phyloP scores from a whole-genome alignment of 2,888 invertebrate species.

The Podotricha telesiphe region DNA sequence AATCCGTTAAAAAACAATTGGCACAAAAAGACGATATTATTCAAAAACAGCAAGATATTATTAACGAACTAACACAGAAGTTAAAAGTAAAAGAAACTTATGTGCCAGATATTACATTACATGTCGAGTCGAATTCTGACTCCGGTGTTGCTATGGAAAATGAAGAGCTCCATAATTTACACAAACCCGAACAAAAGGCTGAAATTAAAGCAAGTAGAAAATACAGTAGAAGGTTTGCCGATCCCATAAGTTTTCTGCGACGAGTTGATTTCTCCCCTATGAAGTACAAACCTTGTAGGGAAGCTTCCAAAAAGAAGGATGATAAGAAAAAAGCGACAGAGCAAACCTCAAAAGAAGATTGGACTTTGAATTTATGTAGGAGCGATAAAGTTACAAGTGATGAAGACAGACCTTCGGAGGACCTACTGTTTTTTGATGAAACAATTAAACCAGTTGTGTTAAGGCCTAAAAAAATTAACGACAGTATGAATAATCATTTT shows the following conservation, averaged over 20 bases:
- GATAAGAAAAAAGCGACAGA: slow-evolving; percentile 70
- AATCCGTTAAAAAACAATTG: slow-evolving; percentile 69
- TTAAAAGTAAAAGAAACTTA: slow-evolving; percentile 58
- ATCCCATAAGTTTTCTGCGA: slow-evolving; percentile 75
- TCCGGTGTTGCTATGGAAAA: slow-evolving; percentile 75
- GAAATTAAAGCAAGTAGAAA: slow-evolving; percentile 69
- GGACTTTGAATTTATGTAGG: slow-evolving; percentile 59
- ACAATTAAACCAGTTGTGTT: slow-evolving; percentile 62
- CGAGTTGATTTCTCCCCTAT: slow-evolving; percentile 79
- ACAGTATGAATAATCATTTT: slow-evolving; percentile 79
- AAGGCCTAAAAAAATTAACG: slow-evolving; percentile 71
- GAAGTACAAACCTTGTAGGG: slow-evolving; percentile 72
- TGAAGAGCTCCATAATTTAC: slow-evolving; percentile 57
- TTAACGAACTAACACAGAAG: slow-evolving; percentile 68
- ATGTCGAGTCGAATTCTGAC: slow-evolving; percentile 77
- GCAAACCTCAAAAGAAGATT: slow-evolving; percentile 59
- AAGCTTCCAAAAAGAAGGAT: slow-evolving; percentile 67
- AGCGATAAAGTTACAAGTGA: slow-evolving; percentile 69
- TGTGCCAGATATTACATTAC: slow-evolving; percentile 65
- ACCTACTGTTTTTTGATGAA: slow-evolving; percentile 64
- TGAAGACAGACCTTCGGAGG: slow-evolving; percentile 65
- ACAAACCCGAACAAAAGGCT: slow-evolving; percentile 60
- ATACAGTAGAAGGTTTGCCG: slow-evolving; percentile 74
- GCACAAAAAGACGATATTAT: slow-evolving; percentile 74
- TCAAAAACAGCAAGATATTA: slow-evolving; percentile 65